Conservation (phyloP, 2,797 vertebrate genomes). For the Anabas testudineus region DNA sequence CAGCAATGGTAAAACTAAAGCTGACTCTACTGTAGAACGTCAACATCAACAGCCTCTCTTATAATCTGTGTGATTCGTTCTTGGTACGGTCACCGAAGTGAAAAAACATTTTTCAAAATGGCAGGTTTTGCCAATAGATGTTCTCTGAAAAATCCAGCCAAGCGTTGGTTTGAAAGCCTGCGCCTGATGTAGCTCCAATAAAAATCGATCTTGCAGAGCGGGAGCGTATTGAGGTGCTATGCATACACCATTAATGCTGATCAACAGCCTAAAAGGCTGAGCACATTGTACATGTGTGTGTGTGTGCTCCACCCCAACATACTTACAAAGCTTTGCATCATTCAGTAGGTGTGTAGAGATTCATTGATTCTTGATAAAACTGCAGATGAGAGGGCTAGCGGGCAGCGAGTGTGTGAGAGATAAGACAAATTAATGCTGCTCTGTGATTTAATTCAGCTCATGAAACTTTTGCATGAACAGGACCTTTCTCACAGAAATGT, state of each 20-base stretch:
- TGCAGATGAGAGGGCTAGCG: slow-evolving; percentile 67
- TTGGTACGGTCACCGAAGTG: slow-evolving; percentile 10
- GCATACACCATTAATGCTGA: slow-evolving; percentile 73
- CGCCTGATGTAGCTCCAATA: slow-evolving; percentile 44
- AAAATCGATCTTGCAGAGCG: slow-evolving; percentile 69
- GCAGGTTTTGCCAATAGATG: slow-evolving; percentile 31
- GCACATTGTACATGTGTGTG: slow-evolving; percentile 15
- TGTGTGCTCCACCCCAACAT: slow-evolving; percentile 10
- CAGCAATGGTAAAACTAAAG: slow-evolving; percentile 28
- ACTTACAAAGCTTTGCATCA: slow-evolving; percentile 60
- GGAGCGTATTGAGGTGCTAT: slow-evolving; percentile 58
- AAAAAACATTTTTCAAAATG: slow-evolving; percentile 50
- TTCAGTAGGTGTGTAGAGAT: slow-evolving; percentile 55
- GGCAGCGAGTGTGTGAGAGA: slow-evolving; percentile 29
- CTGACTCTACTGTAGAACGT: slow-evolving; percentile 1
- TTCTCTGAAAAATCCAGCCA: neutral
- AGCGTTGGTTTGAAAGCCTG: slow-evolving; percentile 14
- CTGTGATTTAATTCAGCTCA: slow-evolving; percentile 7
- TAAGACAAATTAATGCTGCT: slow-evolving; percentile 13
- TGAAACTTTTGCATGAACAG: neutral
- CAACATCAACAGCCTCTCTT: neutral
- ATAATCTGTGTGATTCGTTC: neutral
- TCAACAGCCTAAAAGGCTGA: slow-evolving; percentile 62
- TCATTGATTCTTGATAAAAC: slow-evolving; percentile 76
- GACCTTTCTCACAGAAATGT: neutral